These are phyloP conservation scores for Tarsius wallacei DNA, from an alignment of 2,797 vertebrate species.

Conservation along the genomic window DNA sequence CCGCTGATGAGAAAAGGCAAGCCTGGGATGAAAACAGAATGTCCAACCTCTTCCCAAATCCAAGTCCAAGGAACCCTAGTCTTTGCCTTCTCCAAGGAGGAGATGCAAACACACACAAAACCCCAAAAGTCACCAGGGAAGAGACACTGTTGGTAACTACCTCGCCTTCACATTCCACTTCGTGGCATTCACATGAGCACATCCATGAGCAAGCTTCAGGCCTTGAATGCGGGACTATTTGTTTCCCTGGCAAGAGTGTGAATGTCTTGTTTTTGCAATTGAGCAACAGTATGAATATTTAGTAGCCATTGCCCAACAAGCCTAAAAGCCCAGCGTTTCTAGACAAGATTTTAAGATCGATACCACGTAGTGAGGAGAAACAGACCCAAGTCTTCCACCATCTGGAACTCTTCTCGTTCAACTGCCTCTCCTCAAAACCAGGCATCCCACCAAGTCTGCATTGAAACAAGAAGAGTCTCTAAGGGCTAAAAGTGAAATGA, in stretches of 20 bases:
- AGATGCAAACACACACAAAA: neutral
- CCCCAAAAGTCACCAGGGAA: neutral
- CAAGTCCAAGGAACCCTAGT: neutral
- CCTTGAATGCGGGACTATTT: neutral
- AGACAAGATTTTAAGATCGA: neutral
- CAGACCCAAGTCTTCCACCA: neutral
- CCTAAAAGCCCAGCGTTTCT: neutral
- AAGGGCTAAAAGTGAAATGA: neutral
- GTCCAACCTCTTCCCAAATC: neutral
- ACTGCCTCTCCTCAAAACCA: neutral
- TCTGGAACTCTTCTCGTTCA: neutral
- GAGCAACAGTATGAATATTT: neutral
- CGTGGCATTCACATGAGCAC: neutral
- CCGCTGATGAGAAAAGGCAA: neutral
- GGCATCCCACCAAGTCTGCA: neutral
- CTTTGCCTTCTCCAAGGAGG: neutral
- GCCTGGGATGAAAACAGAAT: neutral
- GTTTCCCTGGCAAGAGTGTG: neutral
- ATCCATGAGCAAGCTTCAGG: neutral
- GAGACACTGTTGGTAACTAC: no score
- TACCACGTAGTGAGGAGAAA: neutral
- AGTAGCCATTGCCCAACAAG: neutral
- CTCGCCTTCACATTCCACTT: no score
- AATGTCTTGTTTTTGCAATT: slow-evolving; percentile 36
- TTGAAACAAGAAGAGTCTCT: neutral